phyloP scores from a whole-genome alignment of 2,888 invertebrate species.

The Azorinus chamasolen region DNA sequence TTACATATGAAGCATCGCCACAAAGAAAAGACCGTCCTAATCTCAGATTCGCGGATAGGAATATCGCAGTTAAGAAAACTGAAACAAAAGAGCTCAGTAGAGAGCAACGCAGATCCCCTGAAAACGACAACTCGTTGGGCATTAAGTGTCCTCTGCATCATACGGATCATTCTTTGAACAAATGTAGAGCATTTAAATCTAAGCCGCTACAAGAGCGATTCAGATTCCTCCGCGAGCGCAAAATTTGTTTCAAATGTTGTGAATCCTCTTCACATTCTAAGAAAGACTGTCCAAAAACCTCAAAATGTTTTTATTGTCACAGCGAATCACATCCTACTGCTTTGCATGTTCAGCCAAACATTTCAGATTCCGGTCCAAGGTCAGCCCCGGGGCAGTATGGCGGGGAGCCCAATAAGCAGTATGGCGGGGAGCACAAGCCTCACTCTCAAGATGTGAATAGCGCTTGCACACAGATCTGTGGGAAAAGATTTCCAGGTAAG shows the following conservation, averaged over 20 bases:
- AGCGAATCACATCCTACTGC: conserved; percentile 18
- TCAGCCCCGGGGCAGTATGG: background rate
- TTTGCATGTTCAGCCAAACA: conserved; percentile 6
- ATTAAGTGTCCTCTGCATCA: conserved; percentile 4
- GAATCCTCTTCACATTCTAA: conserved; percentile 22
- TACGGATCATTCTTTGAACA: conserved; percentile 10
- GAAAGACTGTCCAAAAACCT: conserved; percentile 16
- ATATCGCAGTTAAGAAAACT: conserved; percentile 1
- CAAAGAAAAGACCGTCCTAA: background rate
- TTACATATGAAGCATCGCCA: conserved; percentile 3
- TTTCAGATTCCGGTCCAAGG: background rate
- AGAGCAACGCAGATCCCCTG: background rate
- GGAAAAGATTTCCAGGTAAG: conserved; percentile 23
- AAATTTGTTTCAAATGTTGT: conserved; percentile 37
- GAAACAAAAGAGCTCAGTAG: background rate
- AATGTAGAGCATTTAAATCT: conserved; percentile 24
- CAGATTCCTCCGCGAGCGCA: conserved; percentile 12
- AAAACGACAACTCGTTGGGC: background rate
- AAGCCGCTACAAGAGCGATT: conserved; percentile 19
- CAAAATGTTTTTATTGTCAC: conserved; percentile 24
- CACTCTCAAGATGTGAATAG: background rate
- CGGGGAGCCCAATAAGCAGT: conserved; percentile 5
- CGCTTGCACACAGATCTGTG: conserved; percentile 4
- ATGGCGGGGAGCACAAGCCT: conserved; percentile 15
- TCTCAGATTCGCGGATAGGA: background rate